These are phyloP conservation scores for Cyprinodon diabolis DNA, from an alignment of 2,797 vertebrate species.

Conservation along the genomic window DNA sequence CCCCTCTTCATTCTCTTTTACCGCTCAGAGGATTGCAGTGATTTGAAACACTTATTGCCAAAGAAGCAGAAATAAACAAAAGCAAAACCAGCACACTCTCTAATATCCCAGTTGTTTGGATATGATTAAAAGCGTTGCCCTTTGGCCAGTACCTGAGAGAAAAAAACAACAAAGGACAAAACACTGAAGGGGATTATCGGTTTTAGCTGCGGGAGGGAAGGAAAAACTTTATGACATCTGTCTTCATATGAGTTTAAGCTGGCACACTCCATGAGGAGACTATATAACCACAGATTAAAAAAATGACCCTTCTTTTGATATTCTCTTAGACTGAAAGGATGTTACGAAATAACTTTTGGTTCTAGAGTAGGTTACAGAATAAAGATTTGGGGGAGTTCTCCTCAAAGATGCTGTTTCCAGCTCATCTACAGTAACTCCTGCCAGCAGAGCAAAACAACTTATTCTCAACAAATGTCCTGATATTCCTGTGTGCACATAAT, in stretches of 20 bases:
- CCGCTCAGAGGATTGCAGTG: slow-evolving; percentile 49
- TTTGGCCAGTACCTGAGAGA: slow-evolving; percentile 1
- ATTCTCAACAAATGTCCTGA: neutral
- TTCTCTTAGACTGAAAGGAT: neutral
- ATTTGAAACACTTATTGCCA: slow-evolving; percentile 19
- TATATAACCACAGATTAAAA: neutral
- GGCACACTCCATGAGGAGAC: neutral
- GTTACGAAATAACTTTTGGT: neutral
- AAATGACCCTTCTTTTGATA: neutral
- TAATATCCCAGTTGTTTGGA: slow-evolving; percentile 7
- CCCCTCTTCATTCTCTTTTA: slow-evolving; percentile 45
- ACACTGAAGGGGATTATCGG: slow-evolving; percentile 3
- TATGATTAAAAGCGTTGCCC: slow-evolving; percentile 23
- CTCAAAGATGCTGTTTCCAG: neutral
- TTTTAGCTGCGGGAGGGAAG: neutral
- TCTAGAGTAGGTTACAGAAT: no score
- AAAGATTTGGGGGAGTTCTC: neutral
- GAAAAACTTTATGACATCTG: neutral
- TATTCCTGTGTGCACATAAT: slow-evolving; percentile 16
- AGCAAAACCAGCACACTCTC: neutral
- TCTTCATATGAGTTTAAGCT: neutral
- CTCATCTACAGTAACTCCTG: neutral
- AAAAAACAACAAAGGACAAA: slow-evolving; percentile 1
- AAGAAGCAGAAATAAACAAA: slow-evolving; percentile 6
- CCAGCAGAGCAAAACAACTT: neutral